Evolutionary conservation across 2,888 invertebrate species (phyloP).

Genomic region (Ashinkailepas kermadecensis): DNA sequence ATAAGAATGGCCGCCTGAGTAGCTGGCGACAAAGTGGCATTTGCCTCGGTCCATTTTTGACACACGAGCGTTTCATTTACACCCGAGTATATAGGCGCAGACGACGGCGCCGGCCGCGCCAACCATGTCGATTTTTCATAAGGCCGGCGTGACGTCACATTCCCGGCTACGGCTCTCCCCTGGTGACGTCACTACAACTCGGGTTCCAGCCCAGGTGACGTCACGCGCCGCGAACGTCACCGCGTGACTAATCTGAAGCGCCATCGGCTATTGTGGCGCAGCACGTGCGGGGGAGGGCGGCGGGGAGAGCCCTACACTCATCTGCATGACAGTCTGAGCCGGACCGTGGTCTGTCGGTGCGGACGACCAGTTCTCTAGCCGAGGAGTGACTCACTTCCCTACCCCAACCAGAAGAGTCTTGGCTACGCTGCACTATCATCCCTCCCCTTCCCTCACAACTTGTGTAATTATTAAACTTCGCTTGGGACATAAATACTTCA

Average conservation of each 20-base stretch:
- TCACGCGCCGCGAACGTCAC: neutral
- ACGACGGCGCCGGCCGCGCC: neutral
- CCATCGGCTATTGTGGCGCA: neutral
- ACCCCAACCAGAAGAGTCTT: too few relatives aligned
- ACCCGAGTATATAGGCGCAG: slow-evolving; percentile 7
- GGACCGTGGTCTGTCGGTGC: neutral
- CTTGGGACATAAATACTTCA: too few relatives aligned
- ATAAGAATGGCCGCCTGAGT: slow-evolving; percentile 11
- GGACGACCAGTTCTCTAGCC: too few relatives aligned
- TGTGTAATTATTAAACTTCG: too few relatives aligned
- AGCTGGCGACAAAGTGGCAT: slow-evolving; percentile 6
- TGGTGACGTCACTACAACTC: neutral
- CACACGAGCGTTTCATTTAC: slow-evolving; percentile 22
- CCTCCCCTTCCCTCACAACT: too few relatives aligned
- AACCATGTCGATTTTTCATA: neutral
- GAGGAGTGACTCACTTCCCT: too few relatives aligned
- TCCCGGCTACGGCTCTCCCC: neutral
- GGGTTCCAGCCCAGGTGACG: neutral
- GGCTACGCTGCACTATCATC: too few relatives aligned
- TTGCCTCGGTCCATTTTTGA: slow-evolving; percentile 17
- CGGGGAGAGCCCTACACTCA: neutral
- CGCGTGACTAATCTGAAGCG: neutral
- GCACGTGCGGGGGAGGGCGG: neutral
- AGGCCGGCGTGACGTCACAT: neutral
- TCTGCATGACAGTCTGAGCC: neutral